Base-by-base conservation (phyloP, 2,888 invertebrate species). In the Anoplius nigerrimus region DNA sequence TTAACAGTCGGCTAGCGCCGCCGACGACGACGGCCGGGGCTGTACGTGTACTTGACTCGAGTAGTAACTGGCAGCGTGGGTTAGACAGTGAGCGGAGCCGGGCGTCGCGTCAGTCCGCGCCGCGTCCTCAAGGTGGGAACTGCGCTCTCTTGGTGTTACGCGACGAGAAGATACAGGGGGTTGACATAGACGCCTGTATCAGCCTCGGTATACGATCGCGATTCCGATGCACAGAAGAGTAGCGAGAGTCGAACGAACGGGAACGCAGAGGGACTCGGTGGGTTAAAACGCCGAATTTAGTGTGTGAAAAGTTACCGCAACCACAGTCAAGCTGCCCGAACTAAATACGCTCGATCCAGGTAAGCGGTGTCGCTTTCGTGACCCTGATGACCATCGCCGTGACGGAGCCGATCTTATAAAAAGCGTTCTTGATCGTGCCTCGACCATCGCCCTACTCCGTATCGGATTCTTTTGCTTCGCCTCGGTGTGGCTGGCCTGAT, bases 291-390 rank as follows among this genome's bases (percentile, higher is more conserved):
- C 70, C 65, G 70, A 6, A 62, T 59, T 63, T 20, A 5, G 34
- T 16, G 46, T 54, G 54, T 15, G 18, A 27, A 27, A 2, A 54
- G 54, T 54, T 24, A 13, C 24, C 11, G 45, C 20, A 56, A 2
- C 55, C 59, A 16, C 57, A 60, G 62, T 62, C 73, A 76, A 75
- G 71, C 74, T 74, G 73, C 56, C 71, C 62, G 60, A 34, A 21
- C 15, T 43, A 15, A 56, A 66, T 20, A 61, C 66, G 16, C 66
- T 80, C 70, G 71, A 61, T 75, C 75, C 80, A 83, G 80, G 84
- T 84, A 82, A 53, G 72, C 66, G 13, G 21, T 16, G 18, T 46
- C 21, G 11, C 11, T 22, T 34, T 51, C 13, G 43, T 52, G 34
- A 72, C 60, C 51, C 22, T 61, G 58, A 62, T 42, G 42, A 55